Base-by-base conservation (phyloP, 2,888 invertebrate species). In the Leistus spinibarbis region DNA sequence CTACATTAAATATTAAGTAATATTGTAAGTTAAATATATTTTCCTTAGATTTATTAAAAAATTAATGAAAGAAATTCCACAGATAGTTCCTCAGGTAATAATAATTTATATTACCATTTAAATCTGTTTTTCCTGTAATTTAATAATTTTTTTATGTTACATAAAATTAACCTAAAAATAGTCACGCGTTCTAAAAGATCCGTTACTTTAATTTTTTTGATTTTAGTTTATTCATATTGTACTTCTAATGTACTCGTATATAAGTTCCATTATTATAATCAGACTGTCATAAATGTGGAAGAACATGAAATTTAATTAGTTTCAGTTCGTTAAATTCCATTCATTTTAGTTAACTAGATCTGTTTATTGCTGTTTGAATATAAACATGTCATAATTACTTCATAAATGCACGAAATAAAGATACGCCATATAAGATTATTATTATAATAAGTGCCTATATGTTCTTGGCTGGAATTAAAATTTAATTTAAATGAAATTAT, bases 301-400 rank as follows among this genome's bases (percentile, higher is more conserved):
- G 24, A 66, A 66, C 66, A 66, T 66, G n/a, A 66, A 53, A 66
- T 27, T 66, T 66, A 66, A 66, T 66, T 24, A 66, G 66, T 66
- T 27, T 40, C 66, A 53, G 66, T 66, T 66, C 66, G 66, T 66
- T 66, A 66, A 40, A 66, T 66, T 66, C 53, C 66, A 24, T 53
- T 66, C 40, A 66, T 66, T 53, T 66, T 53, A 23, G 19, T 27
- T 66, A 66, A 66, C 66, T 66, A 66, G 40, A 27, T 20, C 27
- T 20, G 23, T 64, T 24, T 64, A 24, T 64, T 64, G 22, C 60
- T 60, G 19, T 60, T 22, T 60, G 60, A 60, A 60, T 20, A 60
- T 60, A 22, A 60, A 60, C 60, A 60, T 60, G 60, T 60, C 60
- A 60, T 60, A 60, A 60, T 60, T 60, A 60, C 60, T 10, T 60